A percentile compares a stretch with the other conserved stretches of the same genome.
Conservation (phyloP, 2,888 invertebrate genomes). For the Allophyes oxyacanthae region DNA sequence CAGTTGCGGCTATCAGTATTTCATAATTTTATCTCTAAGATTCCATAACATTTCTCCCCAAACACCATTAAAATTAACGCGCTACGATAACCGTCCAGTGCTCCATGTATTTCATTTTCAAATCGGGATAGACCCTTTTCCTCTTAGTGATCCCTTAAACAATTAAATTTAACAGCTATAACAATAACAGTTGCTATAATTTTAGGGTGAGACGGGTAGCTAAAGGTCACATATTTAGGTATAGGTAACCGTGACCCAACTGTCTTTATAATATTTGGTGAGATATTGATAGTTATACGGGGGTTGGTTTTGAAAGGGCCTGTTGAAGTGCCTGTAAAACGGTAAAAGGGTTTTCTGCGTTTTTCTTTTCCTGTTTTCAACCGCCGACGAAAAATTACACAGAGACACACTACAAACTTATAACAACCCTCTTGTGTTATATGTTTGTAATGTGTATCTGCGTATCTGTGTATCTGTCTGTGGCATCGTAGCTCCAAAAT, state of each 20-base stretch:
- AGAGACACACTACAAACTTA: no score
- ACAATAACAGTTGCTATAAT: constrained; percentile 62
- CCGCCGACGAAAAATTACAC: no score
- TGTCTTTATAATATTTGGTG: constrained; percentile 50
- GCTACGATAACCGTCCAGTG: constrained; percentile 27
- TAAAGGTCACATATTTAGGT: constrained; percentile 54
- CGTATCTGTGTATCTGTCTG: no score
- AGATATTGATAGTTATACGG: constrained; percentile 39
- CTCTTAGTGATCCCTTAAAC: constrained; percentile 45
- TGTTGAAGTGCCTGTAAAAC: no score
- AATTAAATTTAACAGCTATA: constrained; percentile 61
- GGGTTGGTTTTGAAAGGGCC: constrained; percentile 16
- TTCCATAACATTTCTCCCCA: background rate
- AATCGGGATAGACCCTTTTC: constrained; percentile 46
- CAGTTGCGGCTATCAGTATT: background rate
- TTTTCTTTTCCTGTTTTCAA: no score
- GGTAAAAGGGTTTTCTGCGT: no score
- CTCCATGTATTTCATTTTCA: constrained; percentile 41
- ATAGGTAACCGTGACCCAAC: constrained; percentile 52
- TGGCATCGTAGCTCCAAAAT: no score
- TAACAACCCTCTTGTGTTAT: no score
- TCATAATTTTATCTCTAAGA: background rate
- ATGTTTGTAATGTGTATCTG: no score
- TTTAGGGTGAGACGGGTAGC: constrained; percentile 54
- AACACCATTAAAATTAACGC: constrained; percentile 31